Percentiles rank a stretch among this genome's conserved stretches.
Conservation (phyloP, 2,888 invertebrate species). For the Pharmacophagus antenor region DNA sequence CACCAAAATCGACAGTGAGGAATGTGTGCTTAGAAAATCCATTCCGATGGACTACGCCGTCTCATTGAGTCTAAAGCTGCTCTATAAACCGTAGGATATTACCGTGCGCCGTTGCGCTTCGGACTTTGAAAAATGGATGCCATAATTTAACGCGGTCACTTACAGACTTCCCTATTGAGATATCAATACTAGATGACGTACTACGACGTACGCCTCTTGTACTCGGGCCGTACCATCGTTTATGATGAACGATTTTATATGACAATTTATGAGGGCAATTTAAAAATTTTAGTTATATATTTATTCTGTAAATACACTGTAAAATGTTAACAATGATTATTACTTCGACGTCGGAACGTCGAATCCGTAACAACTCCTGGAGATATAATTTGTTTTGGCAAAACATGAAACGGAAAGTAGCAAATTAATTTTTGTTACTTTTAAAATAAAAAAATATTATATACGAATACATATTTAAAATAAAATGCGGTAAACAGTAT, state of each 20-base stretch:
- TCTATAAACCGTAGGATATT: slow-evolving; percentile 65
- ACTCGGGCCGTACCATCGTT: slow-evolving; percentile 41
- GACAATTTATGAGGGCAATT: no score
- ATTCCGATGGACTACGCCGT: slow-evolving; percentile 38
- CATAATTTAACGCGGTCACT: slow-evolving; percentile 76
- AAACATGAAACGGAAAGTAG: no score
- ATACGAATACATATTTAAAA: no score
- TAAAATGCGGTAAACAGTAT: no score
- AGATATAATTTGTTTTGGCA: no score
- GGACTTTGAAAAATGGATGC: slow-evolving; percentile 74
- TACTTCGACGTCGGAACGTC: no score
- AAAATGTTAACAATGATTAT: no score
- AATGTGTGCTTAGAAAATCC: slow-evolving; percentile 30
- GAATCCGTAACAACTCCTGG: no score
- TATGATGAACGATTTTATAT: neutral
- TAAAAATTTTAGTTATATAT: no score
- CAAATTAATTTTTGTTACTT: no score
- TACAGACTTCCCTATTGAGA: slow-evolving; percentile 79
- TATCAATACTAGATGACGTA: slow-evolving; percentile 75
- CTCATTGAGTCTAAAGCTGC: slow-evolving; percentile 71
- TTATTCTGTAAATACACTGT: no score
- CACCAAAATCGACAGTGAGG: neutral
- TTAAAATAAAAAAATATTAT: no score
- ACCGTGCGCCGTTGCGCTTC: slow-evolving; percentile 47
- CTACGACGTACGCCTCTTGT: slow-evolving; percentile 60